These are phyloP conservation scores for Drosophila subpulchrella DNA, from an alignment of 1,140 invertebrate species.

Conservation along the genomic window DNA sequence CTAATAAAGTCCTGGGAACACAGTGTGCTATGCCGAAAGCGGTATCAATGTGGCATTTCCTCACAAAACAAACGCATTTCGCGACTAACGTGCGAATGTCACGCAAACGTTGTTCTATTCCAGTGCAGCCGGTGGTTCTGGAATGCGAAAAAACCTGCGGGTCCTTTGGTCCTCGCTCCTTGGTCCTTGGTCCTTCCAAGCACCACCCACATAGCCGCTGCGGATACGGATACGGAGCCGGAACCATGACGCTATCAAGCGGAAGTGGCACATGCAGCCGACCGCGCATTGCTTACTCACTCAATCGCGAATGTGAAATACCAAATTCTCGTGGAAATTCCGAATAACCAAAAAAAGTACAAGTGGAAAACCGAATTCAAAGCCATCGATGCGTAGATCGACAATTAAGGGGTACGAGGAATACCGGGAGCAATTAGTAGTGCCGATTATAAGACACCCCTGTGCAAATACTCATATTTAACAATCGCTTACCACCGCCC, in stretches of 20 bases:
- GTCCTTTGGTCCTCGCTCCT: not conserved
- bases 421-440: slow-evolving; percentile 63
- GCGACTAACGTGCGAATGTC: slow-evolving; percentile 68
- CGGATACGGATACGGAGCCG: slow-evolving; percentile 62
- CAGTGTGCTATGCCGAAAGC: slow-evolving; percentile 33
- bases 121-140: slow-evolving; percentile 31
- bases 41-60: slow-evolving; percentile 62
- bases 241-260: slow-evolving; percentile 77
- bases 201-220: slow-evolving; percentile 39
- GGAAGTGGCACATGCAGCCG: slow-evolving; percentile 80
- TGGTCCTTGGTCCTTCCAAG: slow-evolving; percentile 4
- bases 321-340: slow-evolving; percentile 24
- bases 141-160: slow-evolving; percentile 25
- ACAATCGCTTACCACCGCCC: slow-evolving; percentile 59
- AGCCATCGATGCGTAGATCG: slow-evolving; percentile 52
- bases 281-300: slow-evolving; percentile 67
- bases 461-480: slow-evolving; percentile 60
- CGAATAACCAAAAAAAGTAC: slow-evolving; percentile 15
- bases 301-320: slow-evolving; percentile 60
- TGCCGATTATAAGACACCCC: slow-evolving; percentile 58
- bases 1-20: slow-evolving; percentile 45
- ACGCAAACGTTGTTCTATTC: slow-evolving; percentile 62
- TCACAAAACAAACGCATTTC: slow-evolving; percentile 66
- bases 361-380: slow-evolving; percentile 47
- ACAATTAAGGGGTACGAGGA: slow-evolving; percentile 55